phyloP scores from a whole-genome alignment of 2,113 vertebrate genomes.

The Leptosomus discolor region DNA sequence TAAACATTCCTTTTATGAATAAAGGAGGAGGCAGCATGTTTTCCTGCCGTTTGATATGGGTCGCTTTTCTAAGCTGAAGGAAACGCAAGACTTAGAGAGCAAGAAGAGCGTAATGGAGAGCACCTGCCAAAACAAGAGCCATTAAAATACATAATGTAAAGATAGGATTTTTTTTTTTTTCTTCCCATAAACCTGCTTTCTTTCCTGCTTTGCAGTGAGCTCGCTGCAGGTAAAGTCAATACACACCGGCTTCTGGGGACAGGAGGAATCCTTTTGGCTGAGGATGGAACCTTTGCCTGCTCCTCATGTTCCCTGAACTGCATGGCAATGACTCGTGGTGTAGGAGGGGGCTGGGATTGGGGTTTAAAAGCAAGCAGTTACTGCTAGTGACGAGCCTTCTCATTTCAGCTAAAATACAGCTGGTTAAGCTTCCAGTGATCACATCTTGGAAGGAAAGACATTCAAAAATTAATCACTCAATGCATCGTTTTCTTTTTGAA shows the following conservation, averaged over 20 bases:
- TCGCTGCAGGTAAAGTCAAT: conserved; percentile 17
- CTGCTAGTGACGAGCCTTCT: neutral
- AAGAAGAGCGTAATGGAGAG: conserved; percentile 48
- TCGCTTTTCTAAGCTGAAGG: conserved; percentile 53
- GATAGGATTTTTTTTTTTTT: neutral
- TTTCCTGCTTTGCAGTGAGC: conserved; percentile 14
- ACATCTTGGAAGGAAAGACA: neutral
- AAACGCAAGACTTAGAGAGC: conserved; percentile 37
- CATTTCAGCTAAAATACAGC: neutral
- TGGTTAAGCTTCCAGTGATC: neutral
- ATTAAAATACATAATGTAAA: conserved; percentile 21
- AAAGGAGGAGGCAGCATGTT: conserved; percentile 43
- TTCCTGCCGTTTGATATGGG: neutral
- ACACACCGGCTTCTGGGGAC: neutral
- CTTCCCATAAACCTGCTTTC: conserved; percentile 28
- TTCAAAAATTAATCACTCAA: conserved; percentile 55
- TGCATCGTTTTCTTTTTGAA: conserved; percentile 56
- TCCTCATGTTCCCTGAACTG: neutral
- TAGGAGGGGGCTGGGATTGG: neutral
- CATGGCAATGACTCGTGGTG: neutral
- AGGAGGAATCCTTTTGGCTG: neutral
- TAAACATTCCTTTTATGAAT: conserved; percentile 76
- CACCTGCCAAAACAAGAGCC: conserved; percentile 59
- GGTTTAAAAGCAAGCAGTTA: neutral
- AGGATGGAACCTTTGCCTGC: neutral